Evolutionary conservation across 2,888 invertebrate genomes (phyloP).

Genomic region (Megastigmus dorsalis): DNA sequence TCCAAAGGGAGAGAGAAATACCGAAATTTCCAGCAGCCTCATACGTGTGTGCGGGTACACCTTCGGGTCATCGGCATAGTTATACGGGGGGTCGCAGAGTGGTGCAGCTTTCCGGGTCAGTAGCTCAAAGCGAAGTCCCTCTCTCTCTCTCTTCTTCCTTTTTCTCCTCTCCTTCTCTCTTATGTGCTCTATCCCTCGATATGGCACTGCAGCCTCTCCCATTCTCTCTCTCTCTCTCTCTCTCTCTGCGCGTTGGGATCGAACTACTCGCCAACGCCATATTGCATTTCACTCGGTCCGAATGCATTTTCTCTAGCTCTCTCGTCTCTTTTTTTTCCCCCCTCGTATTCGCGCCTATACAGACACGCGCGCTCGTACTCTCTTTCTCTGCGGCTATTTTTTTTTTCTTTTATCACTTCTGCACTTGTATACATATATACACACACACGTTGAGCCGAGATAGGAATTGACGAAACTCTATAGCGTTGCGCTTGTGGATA

Average conservation of each 20-base stretch:
- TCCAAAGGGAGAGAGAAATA: too few relatives aligned
- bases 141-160: too few relatives aligned
- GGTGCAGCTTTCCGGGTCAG: constrained; percentile 27
- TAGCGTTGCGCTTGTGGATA: too few relatives aligned
- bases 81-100: not conserved
- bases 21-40: not conserved
- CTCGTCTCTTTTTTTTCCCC: too few relatives aligned
- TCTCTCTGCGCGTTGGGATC: not conserved
- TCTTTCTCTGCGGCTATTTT: not conserved
- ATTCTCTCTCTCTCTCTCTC: not conserved
- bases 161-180: not conserved
- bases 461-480: too few relatives aligned
- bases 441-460: too few relatives aligned
- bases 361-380: too few relatives aligned
- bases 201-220: not conserved
- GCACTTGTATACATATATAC: not conserved
- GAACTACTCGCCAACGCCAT: not conserved
- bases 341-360: too few relatives aligned
- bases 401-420: not conserved
- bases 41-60: not conserved
- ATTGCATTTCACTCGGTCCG: not conserved
- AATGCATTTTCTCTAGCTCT: too few relatives aligned
- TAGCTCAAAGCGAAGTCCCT: not conserved
- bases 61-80: constrained; percentile 30
- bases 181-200: not conserved